phyloP scores from a whole-genome alignment of 2,113 vertebrate genomes.

The Arenaria interpres region DNA sequence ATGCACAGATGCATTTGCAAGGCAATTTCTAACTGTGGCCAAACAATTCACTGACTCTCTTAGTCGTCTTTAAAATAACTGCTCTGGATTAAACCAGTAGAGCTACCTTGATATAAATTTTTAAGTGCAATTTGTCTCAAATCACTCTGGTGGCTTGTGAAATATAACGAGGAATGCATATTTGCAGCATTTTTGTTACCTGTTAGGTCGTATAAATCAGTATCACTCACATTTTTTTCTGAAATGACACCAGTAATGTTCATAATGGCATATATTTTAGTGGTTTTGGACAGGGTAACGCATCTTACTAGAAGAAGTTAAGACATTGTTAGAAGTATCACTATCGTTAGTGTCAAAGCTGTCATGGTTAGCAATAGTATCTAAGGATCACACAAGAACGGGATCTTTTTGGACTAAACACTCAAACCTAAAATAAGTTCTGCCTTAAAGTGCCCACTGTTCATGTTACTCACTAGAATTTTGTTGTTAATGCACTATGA shows the following conservation, averaged over 20 bases:
- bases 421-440: not conserved
- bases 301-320: not conserved
- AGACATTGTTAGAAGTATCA: not conserved
- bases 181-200: not conserved
- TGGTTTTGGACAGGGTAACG: not conserved
- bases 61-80: not conserved
- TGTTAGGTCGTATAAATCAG: not conserved
- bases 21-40: not conserved
- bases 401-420: not conserved
- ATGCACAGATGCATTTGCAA: not conserved
- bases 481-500: not conserved
- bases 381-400: not conserved
- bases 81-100: not conserved
- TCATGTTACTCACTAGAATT: not conserved
- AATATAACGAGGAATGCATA: not conserved
- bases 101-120: not conserved
- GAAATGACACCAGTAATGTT: not conserved
- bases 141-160: not conserved
- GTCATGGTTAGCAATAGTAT: not conserved
- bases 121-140: not conserved
- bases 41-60: not conserved
- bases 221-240: not conserved
- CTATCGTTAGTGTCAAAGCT: not conserved
- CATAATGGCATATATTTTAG: not conserved
- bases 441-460: not conserved